Evolutionary conservation across 2,113 vertebrate species (phyloP).

Genomic region (Piliocolobus tephrosceles): DNA sequence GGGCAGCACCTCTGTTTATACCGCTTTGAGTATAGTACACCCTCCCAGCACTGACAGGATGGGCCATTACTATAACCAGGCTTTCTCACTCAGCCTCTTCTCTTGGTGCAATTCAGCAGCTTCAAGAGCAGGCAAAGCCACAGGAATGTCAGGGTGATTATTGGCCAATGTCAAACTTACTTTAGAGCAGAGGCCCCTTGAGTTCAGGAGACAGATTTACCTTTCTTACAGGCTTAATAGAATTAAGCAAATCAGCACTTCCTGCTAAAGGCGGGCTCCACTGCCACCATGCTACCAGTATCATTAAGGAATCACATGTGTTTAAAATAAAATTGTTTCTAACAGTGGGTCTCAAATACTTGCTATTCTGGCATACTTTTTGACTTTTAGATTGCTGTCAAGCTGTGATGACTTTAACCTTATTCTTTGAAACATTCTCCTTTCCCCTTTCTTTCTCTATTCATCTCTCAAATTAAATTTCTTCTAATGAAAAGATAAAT

Average conservation of each 20-base stretch:
- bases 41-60: constrained; percentile 19
- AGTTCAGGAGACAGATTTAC: constrained; percentile 81
- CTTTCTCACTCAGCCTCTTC: constrained; percentile 63
- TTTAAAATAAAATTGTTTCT: constrained; percentile 70
- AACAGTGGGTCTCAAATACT: constrained; percentile 59
- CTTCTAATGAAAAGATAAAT: constrained; percentile 57
- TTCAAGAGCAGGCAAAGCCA: constrained; percentile 81
- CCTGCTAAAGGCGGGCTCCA: constrained; percentile 69
- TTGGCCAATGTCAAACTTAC: constrained; percentile 84
- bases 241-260: constrained; percentile 84
- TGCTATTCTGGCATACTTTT: constrained; percentile 39
- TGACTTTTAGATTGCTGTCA: constrained; percentile 70
- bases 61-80: constrained; percentile 35
- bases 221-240: constrained; percentile 83
- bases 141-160: constrained; percentile 84
- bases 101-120: constrained; percentile 77
- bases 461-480: constrained; percentile 52
- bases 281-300: constrained; percentile 57
- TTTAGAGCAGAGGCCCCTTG: constrained; percentile 80
- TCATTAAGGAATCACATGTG: constrained; percentile 70
- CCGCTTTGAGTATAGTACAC: constrained; percentile 53
- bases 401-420: constrained; percentile 63
- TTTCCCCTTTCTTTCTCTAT: background rate
- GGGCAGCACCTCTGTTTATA: constrained; percentile 41
- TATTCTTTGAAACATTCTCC: constrained; percentile 57